phyloP scores from a whole-genome alignment of 2,113 vertebrate genomes.

The Delphinapterus leucas region DNA sequence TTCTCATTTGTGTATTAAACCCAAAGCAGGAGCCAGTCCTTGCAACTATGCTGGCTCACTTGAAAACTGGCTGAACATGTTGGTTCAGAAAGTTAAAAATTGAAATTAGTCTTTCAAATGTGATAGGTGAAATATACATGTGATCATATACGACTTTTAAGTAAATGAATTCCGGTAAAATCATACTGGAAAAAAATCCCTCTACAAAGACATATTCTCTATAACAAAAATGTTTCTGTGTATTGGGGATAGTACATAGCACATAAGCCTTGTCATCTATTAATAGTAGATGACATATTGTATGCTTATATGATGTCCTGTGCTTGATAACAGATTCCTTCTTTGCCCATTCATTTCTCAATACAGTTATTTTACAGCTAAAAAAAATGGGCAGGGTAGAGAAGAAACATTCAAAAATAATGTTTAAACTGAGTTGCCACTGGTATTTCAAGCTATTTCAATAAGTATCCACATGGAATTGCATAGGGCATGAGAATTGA shows the following conservation, averaged over 20 bases:
- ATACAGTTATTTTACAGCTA: background rate
- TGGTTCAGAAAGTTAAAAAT: background rate
- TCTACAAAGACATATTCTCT: background rate
- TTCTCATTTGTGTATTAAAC: background rate
- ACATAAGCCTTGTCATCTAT: background rate
- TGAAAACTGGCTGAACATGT: background rate
- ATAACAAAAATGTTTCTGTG: background rate
- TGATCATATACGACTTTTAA: background rate
- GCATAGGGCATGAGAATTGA: background rate
- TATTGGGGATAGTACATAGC: background rate
- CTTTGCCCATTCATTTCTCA: background rate
- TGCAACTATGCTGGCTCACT: background rate
- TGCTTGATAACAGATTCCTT: background rate
- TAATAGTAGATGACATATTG: background rate
- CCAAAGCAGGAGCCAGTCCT: background rate
- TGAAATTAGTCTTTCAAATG: background rate
- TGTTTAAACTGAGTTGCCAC: constrained; percentile 34
- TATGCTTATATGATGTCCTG: background rate
- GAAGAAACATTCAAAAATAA: background rate
- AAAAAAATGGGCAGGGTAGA: background rate
- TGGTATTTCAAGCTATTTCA: constrained; percentile 18
- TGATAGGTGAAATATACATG: background rate
- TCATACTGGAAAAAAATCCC: background rate
- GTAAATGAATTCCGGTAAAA: background rate
- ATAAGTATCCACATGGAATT: constrained; percentile 41